phyloP scores from a whole-genome alignment of 2,888 invertebrate genomes.

The Acleris laterana region DNA sequence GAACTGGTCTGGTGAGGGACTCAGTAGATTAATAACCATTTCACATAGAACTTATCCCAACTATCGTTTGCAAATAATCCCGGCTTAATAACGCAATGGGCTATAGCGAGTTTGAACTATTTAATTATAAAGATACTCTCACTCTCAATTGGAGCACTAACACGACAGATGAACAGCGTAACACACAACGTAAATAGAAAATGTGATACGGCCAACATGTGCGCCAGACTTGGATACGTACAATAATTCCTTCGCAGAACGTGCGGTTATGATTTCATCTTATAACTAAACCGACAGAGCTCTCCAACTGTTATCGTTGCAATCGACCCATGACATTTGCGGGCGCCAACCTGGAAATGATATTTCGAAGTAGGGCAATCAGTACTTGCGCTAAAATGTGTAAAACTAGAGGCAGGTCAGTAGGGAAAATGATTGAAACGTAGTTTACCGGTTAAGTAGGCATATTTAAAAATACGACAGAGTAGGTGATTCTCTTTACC shows the following conservation, averaged over 20 bases:
- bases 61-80: no score
- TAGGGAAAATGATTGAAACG: no score
- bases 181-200: constrained; percentile 8
- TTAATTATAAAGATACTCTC: constrained; percentile 8
- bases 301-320: constrained; percentile 52
- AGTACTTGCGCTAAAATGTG: constrained; percentile 19
- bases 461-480: no score
- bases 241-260: constrained; percentile 9
- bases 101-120: neutral
- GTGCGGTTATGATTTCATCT: neutral
- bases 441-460: no score
- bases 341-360: constrained; percentile 60
- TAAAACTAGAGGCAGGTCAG: constrained; percentile 9
- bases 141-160: neutral
- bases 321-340: constrained; percentile 70
- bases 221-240: constrained; percentile 13
- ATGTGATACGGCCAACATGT: constrained; percentile 6
- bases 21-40: no score
- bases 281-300: constrained; percentile 2
- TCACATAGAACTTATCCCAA: no score
- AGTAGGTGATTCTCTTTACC: no score
- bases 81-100: neutral
- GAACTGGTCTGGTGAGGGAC: no score
- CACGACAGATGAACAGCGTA: neutral
- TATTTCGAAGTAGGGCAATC: constrained; percentile 58